Evolutionary conservation across 1,140 invertebrate species (phyloP), one percentile per base, ranked within the genome.

Genomic region (Ptiloglossa arizonensis): DNA sequence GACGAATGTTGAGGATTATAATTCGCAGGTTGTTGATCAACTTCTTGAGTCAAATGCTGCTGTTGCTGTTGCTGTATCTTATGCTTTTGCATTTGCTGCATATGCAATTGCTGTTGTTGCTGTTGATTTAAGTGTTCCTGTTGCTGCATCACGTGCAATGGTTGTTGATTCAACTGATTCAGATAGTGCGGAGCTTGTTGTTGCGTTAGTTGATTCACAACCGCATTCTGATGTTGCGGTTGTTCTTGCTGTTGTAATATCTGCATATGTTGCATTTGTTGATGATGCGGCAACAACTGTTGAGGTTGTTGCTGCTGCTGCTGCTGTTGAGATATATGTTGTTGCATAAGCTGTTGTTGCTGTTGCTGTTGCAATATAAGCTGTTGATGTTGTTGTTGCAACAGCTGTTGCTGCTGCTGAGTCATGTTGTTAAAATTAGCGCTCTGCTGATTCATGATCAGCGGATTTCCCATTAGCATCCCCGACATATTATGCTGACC

Each of bases 381-480:
- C 22, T 89, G 89, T 66, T 87, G 86, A 22, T 85, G 89, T 56
- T 88, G 89, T 6, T 89, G 80, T 48, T 89, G 87, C 60, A 89
- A 32, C 68, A 83, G 76, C 72, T 86, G 84, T 44, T 89, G 86
- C 29, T 87, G 87, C n/a, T 87, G 88, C 60, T 87, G 87, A 27
- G 69, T 86, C 79, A 88, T 87, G 66, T 91, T 91, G 46, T 87
- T 87, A 41, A 91, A 91, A 84, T 89, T 91, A 19, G 88, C 69
- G 60, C 73, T 66, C 69, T 91, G 91, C 68, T 92, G 91, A 89
- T 92, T 92, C 89, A 91, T 90, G 35, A 91, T 87, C 87, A 92
- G 77, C 35, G 90, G 87, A 83, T 92, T 92, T 46, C 88, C 85
- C 91, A 93, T 92, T 44, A 93, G 66, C 91, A 92, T 92, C 63